Evolutionary conservation across 2,113 vertebrate species (phyloP).

Genomic region (Oreotrochilus melanogaster): DNA sequence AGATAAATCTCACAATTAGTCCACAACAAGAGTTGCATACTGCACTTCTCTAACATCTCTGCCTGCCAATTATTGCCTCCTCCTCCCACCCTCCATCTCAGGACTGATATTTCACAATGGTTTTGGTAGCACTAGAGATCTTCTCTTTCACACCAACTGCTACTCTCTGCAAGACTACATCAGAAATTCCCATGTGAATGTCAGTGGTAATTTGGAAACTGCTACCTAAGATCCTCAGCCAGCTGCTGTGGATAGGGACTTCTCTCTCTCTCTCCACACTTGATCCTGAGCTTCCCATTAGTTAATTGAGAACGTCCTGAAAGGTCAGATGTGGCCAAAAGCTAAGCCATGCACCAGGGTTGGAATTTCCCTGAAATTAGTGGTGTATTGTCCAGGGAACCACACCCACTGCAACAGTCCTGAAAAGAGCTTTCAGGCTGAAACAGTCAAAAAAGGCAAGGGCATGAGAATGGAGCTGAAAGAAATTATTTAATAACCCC

Average conservation of each 20-base stretch:
- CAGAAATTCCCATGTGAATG: background rate
- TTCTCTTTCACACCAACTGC: background rate
- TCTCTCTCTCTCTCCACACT: background rate
- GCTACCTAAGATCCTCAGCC: background rate
- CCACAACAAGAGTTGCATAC: fast-evolving
- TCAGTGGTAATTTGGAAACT: background rate
- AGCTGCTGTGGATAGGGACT: background rate
- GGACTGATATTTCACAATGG: fast-evolving
- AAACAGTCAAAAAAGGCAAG: background rate
- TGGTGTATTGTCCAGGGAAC: background rate
- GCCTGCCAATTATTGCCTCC: fast-evolving
- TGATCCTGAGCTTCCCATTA: background rate
- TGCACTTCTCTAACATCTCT: no score
- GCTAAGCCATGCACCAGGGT: background rate
- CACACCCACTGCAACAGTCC: background rate
- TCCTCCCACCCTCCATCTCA: background rate
- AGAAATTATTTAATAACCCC: background rate
- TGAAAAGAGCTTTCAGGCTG: background rate
- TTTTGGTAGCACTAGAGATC: background rate
- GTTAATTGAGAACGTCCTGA: background rate
- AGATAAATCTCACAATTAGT: fast-evolving
- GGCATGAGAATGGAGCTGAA: background rate
- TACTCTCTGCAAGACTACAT: fast-evolving
- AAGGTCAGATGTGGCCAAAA: background rate
- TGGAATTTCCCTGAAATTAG: background rate